phyloP scores from a whole-genome alignment of 2,797 vertebrate genomes.

The Philypnodon macrostomus region DNA sequence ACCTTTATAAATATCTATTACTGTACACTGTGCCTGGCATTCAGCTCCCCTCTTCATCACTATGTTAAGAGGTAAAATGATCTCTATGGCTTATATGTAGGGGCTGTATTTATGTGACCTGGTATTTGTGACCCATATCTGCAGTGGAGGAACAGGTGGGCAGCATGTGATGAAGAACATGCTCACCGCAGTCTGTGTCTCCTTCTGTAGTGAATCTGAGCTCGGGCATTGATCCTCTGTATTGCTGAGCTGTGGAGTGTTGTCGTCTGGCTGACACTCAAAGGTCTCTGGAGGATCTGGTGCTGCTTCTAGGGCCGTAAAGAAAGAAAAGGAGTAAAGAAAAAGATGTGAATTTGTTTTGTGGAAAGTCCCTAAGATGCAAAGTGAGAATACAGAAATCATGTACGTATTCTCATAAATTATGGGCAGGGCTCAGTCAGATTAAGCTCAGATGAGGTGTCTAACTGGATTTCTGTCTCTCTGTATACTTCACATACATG shows the following conservation, averaged over 20 bases:
- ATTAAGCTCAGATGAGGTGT: not conserved
- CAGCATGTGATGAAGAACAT: no score
- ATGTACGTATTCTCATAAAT: no score
- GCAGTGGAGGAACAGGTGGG: not conserved
- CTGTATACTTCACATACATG: no score
- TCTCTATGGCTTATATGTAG: conserved; percentile 44
- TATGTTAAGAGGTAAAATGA: conserved; percentile 34
- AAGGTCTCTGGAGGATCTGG: conserved; percentile 66
- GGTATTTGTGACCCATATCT: conserved; percentile 55
- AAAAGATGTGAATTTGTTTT: not conserved
- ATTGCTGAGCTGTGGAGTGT: conserved; percentile 66
- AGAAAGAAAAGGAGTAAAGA: no score
- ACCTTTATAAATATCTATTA: not conserved
- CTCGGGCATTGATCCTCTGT: conserved; percentile 58
- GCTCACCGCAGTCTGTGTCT: conserved; percentile 64
- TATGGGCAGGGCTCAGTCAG: no score
- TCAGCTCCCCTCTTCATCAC: conserved; percentile 9
- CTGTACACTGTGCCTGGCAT: not conserved
- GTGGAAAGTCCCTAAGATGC: not conserved
- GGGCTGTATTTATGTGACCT: conserved; percentile 38
- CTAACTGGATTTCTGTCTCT: conserved; percentile 11
- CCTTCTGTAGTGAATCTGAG: conserved; percentile 46
- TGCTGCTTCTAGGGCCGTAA: conserved; percentile 56
- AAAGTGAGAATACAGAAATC: no score
- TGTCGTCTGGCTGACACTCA: conserved; percentile 72